A percentile compares a stretch with the other conserved stretches of the same genome.
These are phyloP conservation scores for Frieseomelitta varia DNA, from an alignment of 1,140 invertebrate genomes.

Conservation along the genomic window DNA sequence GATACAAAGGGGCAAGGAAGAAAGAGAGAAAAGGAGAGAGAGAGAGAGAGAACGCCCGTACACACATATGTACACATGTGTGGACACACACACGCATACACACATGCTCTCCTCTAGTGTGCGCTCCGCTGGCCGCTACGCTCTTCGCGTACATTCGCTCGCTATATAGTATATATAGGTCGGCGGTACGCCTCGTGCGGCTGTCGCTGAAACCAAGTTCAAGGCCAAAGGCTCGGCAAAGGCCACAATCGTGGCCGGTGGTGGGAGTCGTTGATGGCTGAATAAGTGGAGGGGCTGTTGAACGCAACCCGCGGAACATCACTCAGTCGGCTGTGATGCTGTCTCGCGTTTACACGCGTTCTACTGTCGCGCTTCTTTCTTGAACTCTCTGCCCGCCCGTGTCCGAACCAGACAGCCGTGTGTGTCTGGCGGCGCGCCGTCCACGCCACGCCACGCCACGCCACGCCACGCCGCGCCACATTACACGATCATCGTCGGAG, in stretches of 20 bases:
- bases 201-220: constrained; percentile 86
- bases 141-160: constrained; percentile 57
- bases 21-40: background rate
- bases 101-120: background rate
- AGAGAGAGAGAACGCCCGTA: background rate
- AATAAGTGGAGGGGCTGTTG: constrained; percentile 81
- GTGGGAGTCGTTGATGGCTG: constrained; percentile 80
- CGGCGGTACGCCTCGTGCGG: constrained; percentile 79
- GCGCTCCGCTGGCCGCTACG: constrained; percentile 35
- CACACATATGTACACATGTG: background rate
- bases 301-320: constrained; percentile 82
- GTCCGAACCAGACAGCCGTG: constrained; percentile 13
- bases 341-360: constrained; percentile 80
- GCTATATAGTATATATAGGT: constrained; percentile 76
- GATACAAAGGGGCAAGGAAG: background rate
- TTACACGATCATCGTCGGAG: constrained; percentile 59
- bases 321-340: constrained; percentile 84
- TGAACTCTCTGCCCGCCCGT: constrained; percentile 28
- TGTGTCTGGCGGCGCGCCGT: constrained; percentile 42
- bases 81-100: background rate
- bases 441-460: constrained; percentile 28
- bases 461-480: constrained; percentile 27
- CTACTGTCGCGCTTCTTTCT: constrained; percentile 67
- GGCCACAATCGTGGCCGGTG: constrained; percentile 77
- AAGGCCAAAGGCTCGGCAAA: constrained; percentile 85